Conservation (phyloP, 2,797 vertebrate species). For the Phataginus tricuspis region DNA sequence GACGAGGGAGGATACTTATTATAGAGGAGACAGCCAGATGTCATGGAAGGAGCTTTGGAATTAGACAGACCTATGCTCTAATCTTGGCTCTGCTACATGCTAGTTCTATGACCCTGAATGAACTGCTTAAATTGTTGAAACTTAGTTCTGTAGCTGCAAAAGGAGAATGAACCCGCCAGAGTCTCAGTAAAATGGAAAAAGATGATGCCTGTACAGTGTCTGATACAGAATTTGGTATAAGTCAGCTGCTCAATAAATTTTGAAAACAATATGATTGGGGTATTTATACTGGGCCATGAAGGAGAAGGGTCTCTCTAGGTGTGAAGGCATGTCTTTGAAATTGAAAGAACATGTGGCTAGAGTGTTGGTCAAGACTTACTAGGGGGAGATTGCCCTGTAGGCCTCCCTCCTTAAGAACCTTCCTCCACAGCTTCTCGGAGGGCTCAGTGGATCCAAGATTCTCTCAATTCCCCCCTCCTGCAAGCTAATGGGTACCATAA, state of each 20-base stretch:
- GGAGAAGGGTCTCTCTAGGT: background rate
- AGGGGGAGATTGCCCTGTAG: background rate
- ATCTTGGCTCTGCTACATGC: background rate
- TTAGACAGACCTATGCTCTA: background rate
- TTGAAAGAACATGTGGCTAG: background rate
- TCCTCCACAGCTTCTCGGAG: background rate
- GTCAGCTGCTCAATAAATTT: constrained; percentile 41
- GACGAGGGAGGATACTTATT: background rate
- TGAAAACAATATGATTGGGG: background rate
- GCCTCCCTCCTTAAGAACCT: background rate
- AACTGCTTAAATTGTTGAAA: constrained; percentile 31
- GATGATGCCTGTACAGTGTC: background rate
- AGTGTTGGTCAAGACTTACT: background rate
- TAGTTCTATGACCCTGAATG: background rate
- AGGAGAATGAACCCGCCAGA: background rate
- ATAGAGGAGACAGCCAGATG: background rate
- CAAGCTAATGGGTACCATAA: background rate
- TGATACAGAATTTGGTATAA: background rate
- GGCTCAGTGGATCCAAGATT: background rate
- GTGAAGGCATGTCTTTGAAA: background rate
- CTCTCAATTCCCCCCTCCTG: background rate
- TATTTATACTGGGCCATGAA: background rate
- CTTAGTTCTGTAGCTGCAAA: background rate
- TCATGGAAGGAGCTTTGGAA: background rate
- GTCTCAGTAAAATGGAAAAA: background rate